A percentile compares a stretch with the other conserved stretches of the same genome.
phyloP scores from a whole-genome alignment of 2,797 vertebrate genomes.

The Sparidentex hasta region DNA sequence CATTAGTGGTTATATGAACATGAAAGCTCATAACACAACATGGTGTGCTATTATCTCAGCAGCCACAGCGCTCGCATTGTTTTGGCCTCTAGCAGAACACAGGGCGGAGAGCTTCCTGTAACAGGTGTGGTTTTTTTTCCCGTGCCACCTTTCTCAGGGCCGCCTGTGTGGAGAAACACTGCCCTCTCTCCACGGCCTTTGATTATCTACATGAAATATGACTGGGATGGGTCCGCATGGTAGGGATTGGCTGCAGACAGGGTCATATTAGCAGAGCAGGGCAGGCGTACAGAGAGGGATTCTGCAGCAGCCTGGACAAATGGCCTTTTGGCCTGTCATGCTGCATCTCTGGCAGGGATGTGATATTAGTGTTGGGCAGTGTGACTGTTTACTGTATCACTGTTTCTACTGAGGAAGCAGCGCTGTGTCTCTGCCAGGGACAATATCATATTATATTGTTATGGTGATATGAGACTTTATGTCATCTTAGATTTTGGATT shows the following conservation, averaged over 20 bases:
- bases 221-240: conserved; percentile 37
- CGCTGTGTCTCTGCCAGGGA: background rate
- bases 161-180: conserved; percentile 48
- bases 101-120: conserved; percentile 69
- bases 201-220: conserved; percentile 36
- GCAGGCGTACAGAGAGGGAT: conserved; percentile 5
- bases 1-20: conserved; percentile 75
- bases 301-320: conserved; percentile 44
- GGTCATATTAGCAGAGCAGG: conserved; percentile 29
- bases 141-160: conserved; percentile 38
- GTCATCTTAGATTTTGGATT: too few relatives aligned
- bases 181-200: conserved; percentile 57
- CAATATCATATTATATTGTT: too few relatives aligned
- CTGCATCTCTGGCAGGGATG: conserved; percentile 27
- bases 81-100: conserved; percentile 51
- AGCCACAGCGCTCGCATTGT: conserved; percentile 38
- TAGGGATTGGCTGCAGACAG: conserved; percentile 30
- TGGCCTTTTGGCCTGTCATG: conserved; percentile 44
- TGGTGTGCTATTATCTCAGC: conserved; percentile 71
- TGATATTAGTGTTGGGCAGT: conserved; percentile 11
- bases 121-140: conserved; percentile 46
- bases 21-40: conserved; percentile 70
- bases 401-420: background rate
- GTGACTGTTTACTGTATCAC: background rate
- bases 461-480: too few relatives aligned